Evolutionary conservation across 2,888 invertebrate species (phyloP).

Genomic region (Hypomecis punctinalis): DNA sequence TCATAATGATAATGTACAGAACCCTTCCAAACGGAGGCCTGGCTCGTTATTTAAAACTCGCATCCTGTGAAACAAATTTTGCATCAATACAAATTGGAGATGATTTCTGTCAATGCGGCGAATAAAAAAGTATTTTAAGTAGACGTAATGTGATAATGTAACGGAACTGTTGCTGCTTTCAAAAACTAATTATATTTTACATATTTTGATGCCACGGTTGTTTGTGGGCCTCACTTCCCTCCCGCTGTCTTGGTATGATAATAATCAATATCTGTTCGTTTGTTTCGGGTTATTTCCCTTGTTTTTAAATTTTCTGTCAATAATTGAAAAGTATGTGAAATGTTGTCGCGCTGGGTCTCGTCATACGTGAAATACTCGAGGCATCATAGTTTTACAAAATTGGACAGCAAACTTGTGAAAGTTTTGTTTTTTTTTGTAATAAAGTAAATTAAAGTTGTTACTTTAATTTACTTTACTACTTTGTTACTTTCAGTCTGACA

Average conservation of each 20-base stretch:
- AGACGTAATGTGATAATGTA: constrained; percentile 40
- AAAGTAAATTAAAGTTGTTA: too few relatives aligned
- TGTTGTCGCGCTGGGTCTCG: too few relatives aligned
- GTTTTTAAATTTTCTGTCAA: not conserved
- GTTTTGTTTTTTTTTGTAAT: too few relatives aligned
- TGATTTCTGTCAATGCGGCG: constrained; percentile 43
- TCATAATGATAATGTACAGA: not conserved
- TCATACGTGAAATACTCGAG: too few relatives aligned
- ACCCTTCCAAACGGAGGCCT: not conserved
- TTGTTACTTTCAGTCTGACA: too few relatives aligned
- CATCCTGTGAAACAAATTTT: constrained; percentile 15
- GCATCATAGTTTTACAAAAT: too few relatives aligned
- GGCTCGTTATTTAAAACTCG: constrained; percentile 7
- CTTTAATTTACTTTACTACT: too few relatives aligned
- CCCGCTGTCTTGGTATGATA: constrained; percentile 10
- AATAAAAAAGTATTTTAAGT: constrained; percentile 47
- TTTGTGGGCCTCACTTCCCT: constrained; percentile 11
- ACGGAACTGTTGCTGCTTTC: constrained; percentile 37
- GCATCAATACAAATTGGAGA: constrained; percentile 18
- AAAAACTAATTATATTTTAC: constrained; percentile 46
- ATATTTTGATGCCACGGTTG: constrained; percentile 13
- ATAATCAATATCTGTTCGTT: constrained; percentile 1
- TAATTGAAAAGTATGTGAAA: too few relatives aligned
- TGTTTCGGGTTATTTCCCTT: not conserved
- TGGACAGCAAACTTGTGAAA: too few relatives aligned